Conservation (phyloP, 2,797 vertebrate genomes). For the Lacerta viridis region DNA sequence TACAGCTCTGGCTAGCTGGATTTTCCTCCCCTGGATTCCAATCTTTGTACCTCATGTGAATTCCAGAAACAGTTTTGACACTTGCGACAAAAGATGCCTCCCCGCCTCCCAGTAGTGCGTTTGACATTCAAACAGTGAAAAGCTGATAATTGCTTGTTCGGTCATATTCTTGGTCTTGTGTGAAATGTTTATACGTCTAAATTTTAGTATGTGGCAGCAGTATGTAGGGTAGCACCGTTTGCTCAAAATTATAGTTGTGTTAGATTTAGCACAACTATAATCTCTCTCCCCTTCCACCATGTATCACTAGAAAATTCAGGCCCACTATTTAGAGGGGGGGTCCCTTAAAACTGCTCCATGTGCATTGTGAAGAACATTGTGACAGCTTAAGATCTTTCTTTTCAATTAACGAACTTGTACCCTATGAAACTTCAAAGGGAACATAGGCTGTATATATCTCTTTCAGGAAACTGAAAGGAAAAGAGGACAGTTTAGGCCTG, state of each 20-base stretch:
- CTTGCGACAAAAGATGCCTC: background rate
- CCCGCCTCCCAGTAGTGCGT: background rate
- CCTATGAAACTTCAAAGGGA: background rate
- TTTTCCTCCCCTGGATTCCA: background rate
- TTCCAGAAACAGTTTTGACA: background rate
- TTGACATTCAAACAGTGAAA: background rate
- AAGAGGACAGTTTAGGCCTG: background rate
- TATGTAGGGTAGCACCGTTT: background rate
- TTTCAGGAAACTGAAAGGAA: background rate
- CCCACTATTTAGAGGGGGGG: background rate
- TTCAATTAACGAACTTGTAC: background rate
- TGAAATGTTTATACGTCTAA: background rate
- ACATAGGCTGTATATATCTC: too few species aligned
- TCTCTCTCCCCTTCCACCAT: background rate
- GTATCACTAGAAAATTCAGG: background rate
- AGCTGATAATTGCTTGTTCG: background rate
- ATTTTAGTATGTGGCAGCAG: background rate
- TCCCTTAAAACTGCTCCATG: constrained; percentile 1
- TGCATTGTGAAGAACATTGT: background rate
- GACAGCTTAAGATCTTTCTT: background rate
- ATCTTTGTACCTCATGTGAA: background rate
- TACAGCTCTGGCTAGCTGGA: background rate
- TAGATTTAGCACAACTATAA: too few species aligned
- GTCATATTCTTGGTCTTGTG: background rate
- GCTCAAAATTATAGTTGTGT: background rate